Evolutionary conservation across 2,888 invertebrate genomes (phyloP).

Genomic region (Stenodera caucasica): DNA sequence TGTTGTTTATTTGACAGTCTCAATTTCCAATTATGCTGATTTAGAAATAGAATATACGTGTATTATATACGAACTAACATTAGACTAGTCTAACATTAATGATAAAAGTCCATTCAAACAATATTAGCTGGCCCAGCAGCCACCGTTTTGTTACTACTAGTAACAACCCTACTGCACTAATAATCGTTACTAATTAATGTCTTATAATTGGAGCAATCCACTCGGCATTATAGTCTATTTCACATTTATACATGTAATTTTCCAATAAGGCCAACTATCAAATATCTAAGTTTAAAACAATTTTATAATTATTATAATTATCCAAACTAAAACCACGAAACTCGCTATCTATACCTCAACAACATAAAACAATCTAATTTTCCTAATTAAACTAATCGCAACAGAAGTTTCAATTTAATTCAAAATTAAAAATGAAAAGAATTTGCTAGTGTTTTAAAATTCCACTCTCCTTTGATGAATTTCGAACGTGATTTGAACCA

Average conservation of each 20-base stretch:
- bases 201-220: constrained; percentile 21
- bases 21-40: constrained; percentile 11
- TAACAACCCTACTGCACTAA: constrained; percentile 22
- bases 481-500: no score
- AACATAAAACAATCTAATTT: not conserved
- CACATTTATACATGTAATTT: not conserved
- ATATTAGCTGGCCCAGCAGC: constrained; percentile 19
- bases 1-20: constrained; percentile 1
- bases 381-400: not conserved
- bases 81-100: constrained; percentile 19
- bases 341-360: no score
- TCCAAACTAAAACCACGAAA: not conserved
- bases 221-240: not conserved
- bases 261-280: not conserved
- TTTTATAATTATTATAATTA: not conserved
- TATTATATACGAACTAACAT: constrained; percentile 12
- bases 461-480: no score
- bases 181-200: constrained; percentile 27
- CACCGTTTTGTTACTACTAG: constrained; percentile 15
- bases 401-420: not conserved
- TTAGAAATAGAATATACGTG: constrained; percentile 2
- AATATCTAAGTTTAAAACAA: not conserved
- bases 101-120: constrained; percentile 18
- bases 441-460: no score
- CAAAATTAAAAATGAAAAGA: not conserved